Conservation (phyloP, 1,140 invertebrate species). For the Papilio helenus region DNA sequence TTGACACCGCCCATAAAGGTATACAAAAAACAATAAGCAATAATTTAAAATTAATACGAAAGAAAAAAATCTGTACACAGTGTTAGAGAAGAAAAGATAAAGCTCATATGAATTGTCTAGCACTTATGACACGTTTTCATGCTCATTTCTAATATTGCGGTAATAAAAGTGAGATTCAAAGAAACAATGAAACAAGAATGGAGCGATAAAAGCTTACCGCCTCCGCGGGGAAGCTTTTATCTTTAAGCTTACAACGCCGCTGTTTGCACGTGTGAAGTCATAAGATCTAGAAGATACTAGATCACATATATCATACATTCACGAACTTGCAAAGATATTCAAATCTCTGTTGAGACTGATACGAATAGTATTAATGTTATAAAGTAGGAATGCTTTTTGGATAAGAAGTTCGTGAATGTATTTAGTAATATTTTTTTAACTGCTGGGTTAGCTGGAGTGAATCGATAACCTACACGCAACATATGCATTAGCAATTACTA, state of each 20-base stretch:
- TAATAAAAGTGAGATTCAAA: constrained; percentile 15
- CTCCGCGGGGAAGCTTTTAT: not conserved
- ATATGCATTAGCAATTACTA: too few species aligned
- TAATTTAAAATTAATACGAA: too few species aligned
- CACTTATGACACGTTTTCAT: constrained; percentile 1
- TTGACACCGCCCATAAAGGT: too few species aligned
- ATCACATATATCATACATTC: constrained; percentile 7
- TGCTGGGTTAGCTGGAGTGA: too few species aligned
- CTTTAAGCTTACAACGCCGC: not conserved
- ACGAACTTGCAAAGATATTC: not conserved
- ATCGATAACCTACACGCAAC: too few species aligned
- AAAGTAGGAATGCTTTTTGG: too few species aligned
- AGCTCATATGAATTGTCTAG: not conserved
- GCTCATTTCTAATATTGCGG: not conserved
- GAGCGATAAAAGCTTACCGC: constrained; percentile 10
- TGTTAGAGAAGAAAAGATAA: not conserved
- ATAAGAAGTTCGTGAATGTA: too few species aligned
- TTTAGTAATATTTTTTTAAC: too few species aligned
- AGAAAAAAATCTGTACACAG: too few species aligned
- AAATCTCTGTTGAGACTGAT: not conserved
- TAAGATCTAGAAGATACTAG: not conserved
- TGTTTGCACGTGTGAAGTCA: not conserved
- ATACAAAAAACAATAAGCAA: too few species aligned
- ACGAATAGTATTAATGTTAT: not conserved
- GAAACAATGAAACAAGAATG: constrained; percentile 25